These are phyloP conservation scores for Caerostris darwini DNA, from an alignment of 1,140 invertebrate species.

Conservation along the genomic window DNA sequence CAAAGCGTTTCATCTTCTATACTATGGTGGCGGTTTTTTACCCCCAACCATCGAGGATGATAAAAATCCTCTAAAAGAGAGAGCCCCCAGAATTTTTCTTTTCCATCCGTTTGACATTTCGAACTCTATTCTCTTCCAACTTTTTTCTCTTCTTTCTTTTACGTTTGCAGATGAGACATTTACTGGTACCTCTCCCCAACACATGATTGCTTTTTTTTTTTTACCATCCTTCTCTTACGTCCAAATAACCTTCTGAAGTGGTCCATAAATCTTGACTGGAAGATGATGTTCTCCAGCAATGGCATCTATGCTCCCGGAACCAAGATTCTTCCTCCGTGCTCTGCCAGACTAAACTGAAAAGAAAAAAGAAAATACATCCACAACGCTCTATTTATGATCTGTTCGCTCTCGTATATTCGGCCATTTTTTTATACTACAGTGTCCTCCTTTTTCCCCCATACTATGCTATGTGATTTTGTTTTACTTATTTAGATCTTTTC, in stretches of 20 bases:
- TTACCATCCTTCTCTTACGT: background rate
- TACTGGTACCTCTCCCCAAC: conserved; percentile 56
- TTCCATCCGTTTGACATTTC: conserved; percentile 64
- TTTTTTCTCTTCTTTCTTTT: background rate
- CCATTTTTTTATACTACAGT: conserved; percentile 50
- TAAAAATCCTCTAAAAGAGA: conserved; percentile 16
- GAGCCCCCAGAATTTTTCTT: conserved; percentile 46
- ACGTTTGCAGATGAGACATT: conserved; percentile 60
- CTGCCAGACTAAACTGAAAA: no score
- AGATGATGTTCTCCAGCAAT: conserved; percentile 66
- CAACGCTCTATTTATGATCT: conserved; percentile 65
- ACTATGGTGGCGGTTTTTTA: no score
- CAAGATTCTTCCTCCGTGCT: conserved; percentile 10
- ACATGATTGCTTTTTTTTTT: conserved; percentile 61
- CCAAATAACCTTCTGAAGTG: conserved; percentile 63
- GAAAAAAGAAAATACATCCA: background rate
- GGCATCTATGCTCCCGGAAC: conserved; percentile 33
- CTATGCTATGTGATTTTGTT: no score
- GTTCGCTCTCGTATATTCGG: conserved; percentile 54
- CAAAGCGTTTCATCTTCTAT: no score
- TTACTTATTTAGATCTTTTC: conserved; percentile 45
- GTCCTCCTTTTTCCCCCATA: background rate
- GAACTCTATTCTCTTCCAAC: conserved; percentile 54
- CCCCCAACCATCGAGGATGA: no score
- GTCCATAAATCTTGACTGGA: conserved; percentile 63